phyloP scores from a whole-genome alignment of 2,888 invertebrate genomes.

The Nomada hirtipes region DNA sequence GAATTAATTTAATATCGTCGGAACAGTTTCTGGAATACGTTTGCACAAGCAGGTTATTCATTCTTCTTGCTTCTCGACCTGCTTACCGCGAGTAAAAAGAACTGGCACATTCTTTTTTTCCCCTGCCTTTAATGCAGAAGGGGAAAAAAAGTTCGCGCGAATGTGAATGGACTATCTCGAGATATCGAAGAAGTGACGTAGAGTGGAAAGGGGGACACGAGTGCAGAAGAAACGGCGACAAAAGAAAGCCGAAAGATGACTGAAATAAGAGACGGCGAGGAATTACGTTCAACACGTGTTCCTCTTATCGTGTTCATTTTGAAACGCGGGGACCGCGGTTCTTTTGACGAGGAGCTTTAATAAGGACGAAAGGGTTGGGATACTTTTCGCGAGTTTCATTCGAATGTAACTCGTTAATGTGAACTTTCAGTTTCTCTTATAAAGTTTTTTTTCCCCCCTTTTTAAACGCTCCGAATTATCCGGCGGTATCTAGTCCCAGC shows the following conservation, averaged over 20 bases:
- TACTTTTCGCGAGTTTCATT: slow-evolving; percentile 13
- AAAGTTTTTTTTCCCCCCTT: not conserved
- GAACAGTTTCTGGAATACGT: not conserved
- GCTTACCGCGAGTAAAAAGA: too few species aligned
- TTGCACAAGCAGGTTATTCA: not conserved
- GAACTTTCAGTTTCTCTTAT: not conserved
- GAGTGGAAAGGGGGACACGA: slow-evolving; percentile 1
- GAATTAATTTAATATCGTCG: not conserved
- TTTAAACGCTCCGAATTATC: slow-evolving; percentile 8
- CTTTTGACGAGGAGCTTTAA: slow-evolving; percentile 59
- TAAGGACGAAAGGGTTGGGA: slow-evolving; percentile 38
- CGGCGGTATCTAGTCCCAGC: not conserved
- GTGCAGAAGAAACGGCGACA: slow-evolving; percentile 55
- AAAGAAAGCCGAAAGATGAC: slow-evolving; percentile 50
- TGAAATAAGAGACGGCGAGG: slow-evolving; percentile 44
- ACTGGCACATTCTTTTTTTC: too few species aligned
- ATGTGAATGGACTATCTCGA: slow-evolving; percentile 27
- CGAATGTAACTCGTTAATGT: slow-evolving; percentile 43
- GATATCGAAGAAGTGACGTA: slow-evolving; percentile 41
- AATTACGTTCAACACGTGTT: slow-evolving; percentile 82
- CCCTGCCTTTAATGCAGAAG: not conserved
- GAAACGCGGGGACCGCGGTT: slow-evolving; percentile 61
- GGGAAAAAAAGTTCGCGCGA: not conserved
- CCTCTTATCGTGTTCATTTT: slow-evolving; percentile 79
- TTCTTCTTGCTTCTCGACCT: not conserved